Evolutionary conservation across 1,140 invertebrate species (phyloP), one percentile per base, ranked within the genome.

Genomic region (Zaprionus taronus): DNA sequence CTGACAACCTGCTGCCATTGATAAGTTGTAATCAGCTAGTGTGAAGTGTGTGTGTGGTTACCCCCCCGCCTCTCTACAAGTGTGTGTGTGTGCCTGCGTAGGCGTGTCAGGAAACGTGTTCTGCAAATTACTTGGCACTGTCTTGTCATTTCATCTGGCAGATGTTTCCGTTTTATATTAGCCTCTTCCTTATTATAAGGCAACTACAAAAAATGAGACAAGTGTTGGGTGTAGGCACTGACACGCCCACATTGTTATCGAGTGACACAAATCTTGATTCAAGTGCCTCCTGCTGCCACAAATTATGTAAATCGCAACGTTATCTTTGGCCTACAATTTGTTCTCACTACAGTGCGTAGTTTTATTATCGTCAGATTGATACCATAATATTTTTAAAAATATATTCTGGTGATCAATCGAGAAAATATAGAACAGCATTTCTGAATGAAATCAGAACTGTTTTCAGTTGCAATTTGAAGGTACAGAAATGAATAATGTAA

Each of bases 261-360:
- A 72, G 51, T 36, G 58, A 77, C 72, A 77, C 64, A 58, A 66
- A 86, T 86, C 83, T 86, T 79, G 67, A 81, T 81, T 86, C 26
- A 38, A 61, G 44, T 71, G 20, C 58, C 20, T 22, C 20, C 24
- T 41, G 36, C 47, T 34, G 31, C 20, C 47, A 9, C 20, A 17
- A 72, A 36, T 55, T 66, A 49, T 49, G 47, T 17, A 71, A 82
- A 69, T 83, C 34, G 62, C 47, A 67, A 26, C 69, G 9, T 60
- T 56, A 28, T 15, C 9, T 31, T 57, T 49, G 24, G 4, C 53
- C 22, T 24, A 56, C 53, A 56, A 56, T n/a, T 15, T 56, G n/a
- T 26, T 5, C 12, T 26, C 12, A n/a, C 5, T 6, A 26, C 20
- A 55, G 5, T 51, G 11, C 22, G 12, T n/a, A 24, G 20, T 51